Base-by-base conservation (phyloP, 1,140 invertebrate genomes). In the Mactra quadrangularis region DNA sequence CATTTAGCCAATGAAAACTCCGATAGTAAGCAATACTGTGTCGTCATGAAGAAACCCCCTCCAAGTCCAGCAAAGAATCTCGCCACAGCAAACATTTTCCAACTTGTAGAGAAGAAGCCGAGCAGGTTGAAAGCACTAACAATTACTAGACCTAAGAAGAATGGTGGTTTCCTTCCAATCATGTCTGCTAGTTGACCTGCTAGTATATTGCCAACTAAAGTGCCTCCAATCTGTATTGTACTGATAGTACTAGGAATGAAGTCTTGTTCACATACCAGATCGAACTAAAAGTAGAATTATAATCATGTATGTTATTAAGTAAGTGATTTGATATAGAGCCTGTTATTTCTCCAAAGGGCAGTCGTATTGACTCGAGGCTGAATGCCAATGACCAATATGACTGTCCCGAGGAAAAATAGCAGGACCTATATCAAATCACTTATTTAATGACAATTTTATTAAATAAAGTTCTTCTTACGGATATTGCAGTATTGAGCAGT, bases 171-270 rank as follows among this genome's bases (percentile, higher is more conserved):
- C 41, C 83, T 62, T 19, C 87, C 87, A 41, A 82, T 74, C 11
- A 71, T n/a, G 70, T 86, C 87, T 0, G 33, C 57, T 0, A 82
- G n/a, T 15, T 85, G 74, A 25, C 82, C 85, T 6, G 68, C 52
- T 25, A 78, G 6, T 7, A 78, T 1, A 29, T 75, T 55, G 0
- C 87, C 87, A 13, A 81, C 52, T 7, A 86, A 35, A 2, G 85
- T 50, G 6, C 87, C 87, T 2, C 35, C 64, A 68, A 86, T 83
- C 38, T 86, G 85, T n/a, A 87, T 68, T 3, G 85, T 84, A 1
- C 22, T 85, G 6, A 85, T 70, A 1, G 71, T 53, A 31, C 72
- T 53, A 15, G 60, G 72, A n/a, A 86, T 68, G 75, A 71, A 86
- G 62, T 74, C 64, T n/a, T 62, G 1, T 0, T 79, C 83, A 55